These are phyloP conservation scores for Cryptus armator DNA, from an alignment of 2,888 invertebrate genomes.

Conservation along the genomic window DNA sequence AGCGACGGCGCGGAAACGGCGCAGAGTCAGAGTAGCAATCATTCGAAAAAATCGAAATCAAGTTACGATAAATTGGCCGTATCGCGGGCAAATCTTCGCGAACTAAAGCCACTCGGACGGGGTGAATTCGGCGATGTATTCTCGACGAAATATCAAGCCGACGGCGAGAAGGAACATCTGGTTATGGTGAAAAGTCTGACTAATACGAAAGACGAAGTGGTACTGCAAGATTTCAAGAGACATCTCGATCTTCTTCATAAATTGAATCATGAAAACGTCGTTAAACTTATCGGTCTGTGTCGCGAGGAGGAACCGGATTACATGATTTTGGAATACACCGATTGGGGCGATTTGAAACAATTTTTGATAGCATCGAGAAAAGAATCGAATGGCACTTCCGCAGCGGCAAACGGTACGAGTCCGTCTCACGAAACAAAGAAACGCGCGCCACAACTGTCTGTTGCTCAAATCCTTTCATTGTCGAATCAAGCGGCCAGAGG, in stretches of 20 bases:
- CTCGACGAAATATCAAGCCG: conserved; percentile 88
- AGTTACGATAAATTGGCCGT: conserved; percentile 92
- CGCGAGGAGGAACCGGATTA: conserved; percentile 94
- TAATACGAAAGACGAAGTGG: conserved; percentile 91
- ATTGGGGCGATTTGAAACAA: conserved; percentile 98
- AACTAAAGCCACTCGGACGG: conserved; percentile 88
- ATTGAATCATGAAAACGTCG: conserved; percentile 93
- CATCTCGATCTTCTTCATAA: conserved; percentile 95
- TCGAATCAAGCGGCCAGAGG: conserved; percentile 93
- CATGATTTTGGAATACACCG: conserved; percentile 95
- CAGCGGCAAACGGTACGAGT: conserved; percentile 70
- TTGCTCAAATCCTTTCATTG: conserved; percentile 89
- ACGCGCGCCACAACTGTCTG: conserved; percentile 88
- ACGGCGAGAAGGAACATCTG: conserved; percentile 85
- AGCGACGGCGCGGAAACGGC: conserved; percentile 90
- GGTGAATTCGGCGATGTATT: conserved; percentile 97
- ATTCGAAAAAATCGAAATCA: conserved; percentile 88
- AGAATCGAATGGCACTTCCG: conserved; percentile 66
- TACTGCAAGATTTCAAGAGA: conserved; percentile 93
- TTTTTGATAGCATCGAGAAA: conserved; percentile 89
- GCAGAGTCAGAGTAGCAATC: conserved; percentile 87
- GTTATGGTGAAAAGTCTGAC: conserved; percentile 93
- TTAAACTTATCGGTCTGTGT: conserved; percentile 92
- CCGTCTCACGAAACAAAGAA: conserved; percentile 80
- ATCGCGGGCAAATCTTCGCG: conserved; percentile 91